Evolutionary conservation across 1,140 invertebrate genomes (phyloP), one percentile per base, ranked within the genome.

Genomic region (Pseudoatta argentina): DNA sequence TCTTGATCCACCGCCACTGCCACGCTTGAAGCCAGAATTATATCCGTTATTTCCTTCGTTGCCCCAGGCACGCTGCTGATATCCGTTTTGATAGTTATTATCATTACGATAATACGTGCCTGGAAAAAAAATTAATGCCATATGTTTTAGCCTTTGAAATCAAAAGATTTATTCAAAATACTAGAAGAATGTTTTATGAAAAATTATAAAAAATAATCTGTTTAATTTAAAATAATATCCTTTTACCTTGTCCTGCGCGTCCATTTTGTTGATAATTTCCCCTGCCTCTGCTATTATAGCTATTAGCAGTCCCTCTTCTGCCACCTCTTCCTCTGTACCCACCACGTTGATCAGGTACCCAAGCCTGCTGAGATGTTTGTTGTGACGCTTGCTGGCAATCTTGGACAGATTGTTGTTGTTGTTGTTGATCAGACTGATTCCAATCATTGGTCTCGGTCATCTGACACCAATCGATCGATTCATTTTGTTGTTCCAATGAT

Each of bases 1-100:
- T 51, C 93, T 91, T n/a, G 85, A 55, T 34, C 91, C 77, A 10
- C 87, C 72, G 39, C 91, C 92, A 34, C 91, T 73, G 14, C 91
- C 89, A 69, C 94, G 90, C 48, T 94, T 94, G 71, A 92, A 94
- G 4, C 93, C 92, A 18, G 90, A 91, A 34, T 93, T 92, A 18
- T 94, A 94, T 86, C 92, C 91, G 44, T 92, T 88, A 48, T 85
- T 92, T 34, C 86, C 93, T 8, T 94, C 92, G 21, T 92, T 93
- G n/a, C 88, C 91, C 91, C 93, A 94, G 24, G 93, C 93, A 27
- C 93, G 93, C 71, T 91, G 91, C 76, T 94, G 94, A 87, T 95
- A 95, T 39, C 94, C 94, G 30, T 95, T 95, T 82, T 95, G 95
- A 75, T 95, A 95, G 59, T 93, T 93, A 30, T 87, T 93, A 16